phyloP scores from a whole-genome alignment of 1,140 invertebrate species.

The Centruroides vittatus region DNA sequence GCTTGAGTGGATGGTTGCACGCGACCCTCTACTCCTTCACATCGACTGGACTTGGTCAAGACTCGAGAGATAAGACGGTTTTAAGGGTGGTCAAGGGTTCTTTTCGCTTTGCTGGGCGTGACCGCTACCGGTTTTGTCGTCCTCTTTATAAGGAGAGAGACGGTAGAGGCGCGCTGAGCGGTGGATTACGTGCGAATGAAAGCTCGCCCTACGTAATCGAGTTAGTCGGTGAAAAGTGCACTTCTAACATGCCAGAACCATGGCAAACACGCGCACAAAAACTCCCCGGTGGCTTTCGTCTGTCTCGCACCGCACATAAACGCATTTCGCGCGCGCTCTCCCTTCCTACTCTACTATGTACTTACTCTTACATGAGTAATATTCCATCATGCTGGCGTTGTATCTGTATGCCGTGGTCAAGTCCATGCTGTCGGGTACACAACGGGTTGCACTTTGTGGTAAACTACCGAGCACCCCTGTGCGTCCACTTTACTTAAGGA shows the following conservation, averaged over 20 bases:
- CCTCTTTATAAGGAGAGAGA: not conserved
- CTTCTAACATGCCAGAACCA: not conserved
- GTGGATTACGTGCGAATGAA: not conserved
- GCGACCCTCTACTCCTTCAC: not conserved
- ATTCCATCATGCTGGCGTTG: slow-evolving; percentile 97
- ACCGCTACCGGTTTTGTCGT: not conserved
- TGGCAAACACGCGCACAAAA: not conserved
- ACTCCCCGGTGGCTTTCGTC: too few relatives aligned
- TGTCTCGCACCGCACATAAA: too few relatives aligned
- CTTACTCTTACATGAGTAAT: slow-evolving; percentile 82
- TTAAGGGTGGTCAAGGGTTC: not conserved
- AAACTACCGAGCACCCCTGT: too few relatives aligned
- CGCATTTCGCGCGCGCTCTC: too few relatives aligned
- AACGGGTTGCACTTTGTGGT: too few relatives aligned
- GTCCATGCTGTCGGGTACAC: slow-evolving; percentile 44
- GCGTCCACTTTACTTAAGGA: too few relatives aligned
- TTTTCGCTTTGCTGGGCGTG: not conserved
- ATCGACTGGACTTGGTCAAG: not conserved
- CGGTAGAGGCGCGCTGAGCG: not conserved
- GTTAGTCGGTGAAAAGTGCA: slow-evolving; percentile 1
- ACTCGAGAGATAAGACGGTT: not conserved
- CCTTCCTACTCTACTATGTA: not conserved
- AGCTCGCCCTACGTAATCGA: slow-evolving; percentile 1
- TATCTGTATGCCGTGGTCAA: slow-evolving; percentile 85
- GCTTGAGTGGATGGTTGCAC: not conserved